Percentiles rank a stretch among this genome's conserved stretches.
Evolutionary conservation across 2,113 vertebrate genomes (phyloP).

Genomic region (Clinocottus analis): DNA sequence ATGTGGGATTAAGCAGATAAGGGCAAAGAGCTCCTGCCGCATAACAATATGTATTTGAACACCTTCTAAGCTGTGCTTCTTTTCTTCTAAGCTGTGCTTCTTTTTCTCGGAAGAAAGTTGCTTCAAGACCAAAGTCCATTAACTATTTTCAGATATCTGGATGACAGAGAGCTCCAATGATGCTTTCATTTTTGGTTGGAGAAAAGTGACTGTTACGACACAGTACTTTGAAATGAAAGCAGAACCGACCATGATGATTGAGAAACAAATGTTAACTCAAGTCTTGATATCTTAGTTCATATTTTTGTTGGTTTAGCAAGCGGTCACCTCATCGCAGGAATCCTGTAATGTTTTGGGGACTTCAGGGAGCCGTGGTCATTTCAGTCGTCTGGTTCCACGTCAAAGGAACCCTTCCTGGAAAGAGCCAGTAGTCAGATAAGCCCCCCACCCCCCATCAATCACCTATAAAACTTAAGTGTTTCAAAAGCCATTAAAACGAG

Average conservation of each 20-base stretch:
- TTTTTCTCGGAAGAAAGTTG: neutral
- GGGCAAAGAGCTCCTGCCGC: neutral
- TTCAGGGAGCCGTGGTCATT: neutral
- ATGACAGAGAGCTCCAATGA: neutral
- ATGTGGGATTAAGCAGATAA: conserved; percentile 35
- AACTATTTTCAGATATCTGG: conserved; percentile 7
- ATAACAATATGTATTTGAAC: conserved; percentile 3
- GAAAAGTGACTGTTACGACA: no score
- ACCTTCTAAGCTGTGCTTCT: neutral
- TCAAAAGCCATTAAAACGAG: conserved; percentile 76
- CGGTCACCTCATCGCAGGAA: conserved; percentile 2
- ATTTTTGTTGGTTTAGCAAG: neutral
- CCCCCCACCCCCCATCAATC: conserved; percentile 57
- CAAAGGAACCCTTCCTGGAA: conserved; percentile 29
- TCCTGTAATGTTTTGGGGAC: neutral
- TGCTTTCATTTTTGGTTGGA: neutral
- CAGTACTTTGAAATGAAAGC: no score
- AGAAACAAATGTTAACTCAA: neutral
- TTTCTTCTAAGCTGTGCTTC: conserved; percentile 5
- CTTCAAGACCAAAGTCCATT: neutral
- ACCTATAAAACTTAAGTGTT: conserved; percentile 69
- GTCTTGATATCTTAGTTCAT: neutral
- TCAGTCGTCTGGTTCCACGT: conserved; percentile 8
- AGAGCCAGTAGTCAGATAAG: conserved; percentile 74
- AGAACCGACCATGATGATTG: neutral